Evolutionary conservation across 2,113 vertebrate species (phyloP), one percentile per base, ranked within the genome.

Genomic region (Alces alces): DNA sequence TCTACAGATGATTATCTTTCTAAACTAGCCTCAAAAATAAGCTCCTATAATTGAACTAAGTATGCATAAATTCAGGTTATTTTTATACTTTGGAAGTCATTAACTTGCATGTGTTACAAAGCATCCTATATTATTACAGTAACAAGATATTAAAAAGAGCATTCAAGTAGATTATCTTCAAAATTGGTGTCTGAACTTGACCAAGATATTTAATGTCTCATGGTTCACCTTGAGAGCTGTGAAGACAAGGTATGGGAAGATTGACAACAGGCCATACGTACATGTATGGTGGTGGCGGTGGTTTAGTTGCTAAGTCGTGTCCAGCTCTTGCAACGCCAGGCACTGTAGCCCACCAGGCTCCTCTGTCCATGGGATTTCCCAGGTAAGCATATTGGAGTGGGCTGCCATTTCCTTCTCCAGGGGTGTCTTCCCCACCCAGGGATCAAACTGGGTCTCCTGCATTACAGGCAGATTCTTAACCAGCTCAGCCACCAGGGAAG

Each of bases 41-140:
- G 54, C 85, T 97, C 61, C 21, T 97, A 92, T 97, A 98, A 99
- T 98, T 99, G 98, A 98, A 98, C 97, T 97, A 98, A 98, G 98
- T 98, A 97, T 96, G 96, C 92, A 89, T 97, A 82, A 96, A 98
- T 98, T 98, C 97, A 98, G 82, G 85, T 58, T 90, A 89, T 91
- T 97, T 97, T 97, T 97, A 95, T 33, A 96, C 64, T 96, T 96
- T 93, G 97, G 89, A 98, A 97, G 54, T 79, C 98, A 98, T 97
- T 83, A 97, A 94, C 82, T 96, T 96, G 73, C 86, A 96, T 95
- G 60, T 92, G 76, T 95, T 98, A 95, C 52, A 88, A 96, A 98
- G 94, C 23, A 66, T 82, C 16, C 21, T 64, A 15, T 86, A 33
- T 90, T 64, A 76, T 85, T 73, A 11, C 1, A 94, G 16, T 87